phyloP scores from a whole-genome alignment of 2,797 vertebrate genomes.

The Melanotaenia parkinsoni region DNA sequence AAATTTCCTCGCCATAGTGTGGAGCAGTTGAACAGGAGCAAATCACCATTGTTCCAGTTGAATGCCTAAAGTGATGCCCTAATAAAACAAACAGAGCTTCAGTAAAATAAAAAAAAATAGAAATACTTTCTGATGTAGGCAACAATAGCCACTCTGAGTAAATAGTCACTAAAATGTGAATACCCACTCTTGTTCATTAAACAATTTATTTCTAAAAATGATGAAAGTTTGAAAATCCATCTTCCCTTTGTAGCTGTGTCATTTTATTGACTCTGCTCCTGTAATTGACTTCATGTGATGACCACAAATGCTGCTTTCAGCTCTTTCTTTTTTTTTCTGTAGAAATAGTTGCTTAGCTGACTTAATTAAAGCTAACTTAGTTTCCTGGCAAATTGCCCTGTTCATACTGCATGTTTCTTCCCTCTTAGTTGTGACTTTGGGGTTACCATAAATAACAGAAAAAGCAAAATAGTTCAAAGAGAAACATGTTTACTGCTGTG shows the following conservation, averaged over 20 bases:
- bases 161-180: not conserved
- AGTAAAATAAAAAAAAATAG: too few relatives aligned
- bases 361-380: not conserved
- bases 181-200: not conserved
- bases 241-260: not conserved
- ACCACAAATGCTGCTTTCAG: not conserved
- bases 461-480: not conserved
- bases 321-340: not conserved
- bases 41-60: conserved; percentile 3
- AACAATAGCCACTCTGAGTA: not conserved
- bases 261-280: not conserved
- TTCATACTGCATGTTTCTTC: not conserved
- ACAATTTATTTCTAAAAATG: not conserved
- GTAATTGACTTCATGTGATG: not conserved
- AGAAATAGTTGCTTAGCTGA: not conserved
- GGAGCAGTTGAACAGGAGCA: not conserved
- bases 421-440: not conserved
- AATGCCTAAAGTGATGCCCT: not conserved
- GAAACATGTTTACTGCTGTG: not conserved
- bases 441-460: not conserved
- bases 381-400: too few relatives aligned
- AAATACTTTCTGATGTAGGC: not conserved
- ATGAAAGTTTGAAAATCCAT: not conserved
- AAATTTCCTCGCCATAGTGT: conserved; percentile 2
- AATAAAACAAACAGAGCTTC: not conserved